Evolutionary conservation across 1,140 invertebrate genomes (phyloP), one percentile per base, ranked within the genome.

Genomic region (Pseudobourletiella spinata): DNA sequence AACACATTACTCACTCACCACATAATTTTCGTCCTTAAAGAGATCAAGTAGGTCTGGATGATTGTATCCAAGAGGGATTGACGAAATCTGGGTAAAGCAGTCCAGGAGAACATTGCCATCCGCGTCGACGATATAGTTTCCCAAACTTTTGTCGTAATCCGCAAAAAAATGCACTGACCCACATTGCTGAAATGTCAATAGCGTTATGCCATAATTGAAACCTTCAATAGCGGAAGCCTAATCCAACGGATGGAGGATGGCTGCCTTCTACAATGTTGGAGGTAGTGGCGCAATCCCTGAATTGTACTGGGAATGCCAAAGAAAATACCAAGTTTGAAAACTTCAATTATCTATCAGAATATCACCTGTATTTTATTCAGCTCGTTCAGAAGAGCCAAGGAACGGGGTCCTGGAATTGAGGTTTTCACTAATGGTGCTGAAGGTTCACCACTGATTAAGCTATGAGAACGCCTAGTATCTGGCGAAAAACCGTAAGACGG

Each of bases 121-220:
- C 1, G 88, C 93, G 77, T 99, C 96, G n/a, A 86, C 84, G 50
- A 99, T 76, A 75, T 98, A 99, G 77, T 99, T 99, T 35, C 96
- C 96, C 25, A 84, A 74, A 6, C 90, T 92, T 74, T 88, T 88
- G 59, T 96, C 88, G 77, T 96, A 98, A 77, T 99, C 90, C 16
- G 84, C 91, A 78, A 98, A 98, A 35, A 97, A 80, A 73, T 94
- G 88, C 1, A 98, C 88, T 20, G 86, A 83, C 43, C 80, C 82
- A 8, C 84, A 77, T 82, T 88, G 85, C 86, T 90, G 76, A 46
- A 78, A 74, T n/a, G n/a, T n/a, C n/a, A n/a, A n/a, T n/a, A n/a
- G n/a, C n/a, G n/a, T n/a, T n/a, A n/a, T n/a, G n/a, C n/a, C n/a
- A n/a, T n/a, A n/a, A n/a, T n/a, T n/a, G n/a, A n/a, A n/a, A n/a